Base-by-base conservation (phyloP, 2,888 invertebrate genomes). In the Alviniconcha strummeri region DNA sequence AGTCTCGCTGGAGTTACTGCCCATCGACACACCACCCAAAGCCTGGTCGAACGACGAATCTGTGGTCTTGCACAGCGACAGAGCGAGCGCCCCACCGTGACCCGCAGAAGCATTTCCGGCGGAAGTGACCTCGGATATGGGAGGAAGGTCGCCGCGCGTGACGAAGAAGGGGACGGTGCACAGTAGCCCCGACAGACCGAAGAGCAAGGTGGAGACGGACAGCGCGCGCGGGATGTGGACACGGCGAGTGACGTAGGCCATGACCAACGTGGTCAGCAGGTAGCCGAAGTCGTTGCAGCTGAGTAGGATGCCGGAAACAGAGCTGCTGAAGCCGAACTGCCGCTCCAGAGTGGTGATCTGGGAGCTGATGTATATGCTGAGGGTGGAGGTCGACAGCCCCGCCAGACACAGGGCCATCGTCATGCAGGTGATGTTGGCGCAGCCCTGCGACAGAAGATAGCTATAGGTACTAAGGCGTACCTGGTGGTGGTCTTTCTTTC, bases 231-330 rank as follows among this genome's bases (percentile, higher is more conserved):
- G 91, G 11, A 89, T 89, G 83, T 91, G 89, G 4, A 88, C 55
- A 9, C 86, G 81, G 1, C 86, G 67, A 4, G 89, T 86, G 36
- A 89, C 85, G 81, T 88, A 88, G n/a, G 89, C 88, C 71, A 89
- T 86, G 79, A 89, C 85, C 3, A 90, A 81, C 0, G 87, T 88
- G 74, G 87, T 87, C 9, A 83, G 36, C 81, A 91, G 84, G 85
- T 88, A 91, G 64, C 91, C 91, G n/a, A 91, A 87, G 84, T 92
- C 91, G 83, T 92, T 91, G 84, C 90, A 90, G 80, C 89, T 90
- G 86, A 91, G 88, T 11, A 92, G 84, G 52, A 91, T 84, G 0
- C 92, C 92, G 4, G 89, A 88, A 78, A 90, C 87, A 15, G 90
- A 87, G 84, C 90, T 91, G 85, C 89, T 90, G 71, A 92, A 88